Conservation (phyloP, 2,888 invertebrate genomes). For the Sarcophaga subvicina region DNA sequence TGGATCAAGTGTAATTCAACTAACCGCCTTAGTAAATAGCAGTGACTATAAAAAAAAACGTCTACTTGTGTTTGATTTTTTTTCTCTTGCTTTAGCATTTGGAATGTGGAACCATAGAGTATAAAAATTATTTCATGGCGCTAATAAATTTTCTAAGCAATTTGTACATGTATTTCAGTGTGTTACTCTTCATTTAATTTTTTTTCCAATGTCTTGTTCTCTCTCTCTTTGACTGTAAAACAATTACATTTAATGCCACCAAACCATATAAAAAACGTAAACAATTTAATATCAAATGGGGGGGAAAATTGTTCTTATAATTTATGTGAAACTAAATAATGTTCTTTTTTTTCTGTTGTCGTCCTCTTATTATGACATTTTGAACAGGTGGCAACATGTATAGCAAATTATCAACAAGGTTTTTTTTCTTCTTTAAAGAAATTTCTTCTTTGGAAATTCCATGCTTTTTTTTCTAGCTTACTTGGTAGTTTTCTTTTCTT, state of each 20-base stretch:
- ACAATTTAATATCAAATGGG: constrained; percentile 21
- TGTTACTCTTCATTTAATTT: constrained; percentile 4
- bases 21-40: background rate
- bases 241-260: constrained; percentile 15
- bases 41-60: background rate
- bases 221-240: constrained; percentile 11
- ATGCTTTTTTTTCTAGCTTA: constrained; percentile 3
- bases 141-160: constrained; percentile 49
- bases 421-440: background rate
- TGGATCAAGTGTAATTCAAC: too few relatives aligned
- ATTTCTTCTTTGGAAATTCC: background rate
- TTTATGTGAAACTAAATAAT: constrained; percentile 1
- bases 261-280: background rate
- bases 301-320: constrained; percentile 2
- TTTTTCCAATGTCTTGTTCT: background rate
- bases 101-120: constrained; percentile 46
- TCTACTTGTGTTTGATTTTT: background rate
- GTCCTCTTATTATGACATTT: constrained; percentile 62
- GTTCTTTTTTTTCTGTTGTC: background rate
- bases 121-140: constrained; percentile 48
- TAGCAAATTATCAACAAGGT: constrained; percentile 60
- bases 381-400: constrained; percentile 56
- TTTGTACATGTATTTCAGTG: constrained; percentile 40
- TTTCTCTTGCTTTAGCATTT: background rate
- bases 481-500: background rate